phyloP scores from a whole-genome alignment of 1,140 invertebrate species.

The Drosophila novamexicana region DNA sequence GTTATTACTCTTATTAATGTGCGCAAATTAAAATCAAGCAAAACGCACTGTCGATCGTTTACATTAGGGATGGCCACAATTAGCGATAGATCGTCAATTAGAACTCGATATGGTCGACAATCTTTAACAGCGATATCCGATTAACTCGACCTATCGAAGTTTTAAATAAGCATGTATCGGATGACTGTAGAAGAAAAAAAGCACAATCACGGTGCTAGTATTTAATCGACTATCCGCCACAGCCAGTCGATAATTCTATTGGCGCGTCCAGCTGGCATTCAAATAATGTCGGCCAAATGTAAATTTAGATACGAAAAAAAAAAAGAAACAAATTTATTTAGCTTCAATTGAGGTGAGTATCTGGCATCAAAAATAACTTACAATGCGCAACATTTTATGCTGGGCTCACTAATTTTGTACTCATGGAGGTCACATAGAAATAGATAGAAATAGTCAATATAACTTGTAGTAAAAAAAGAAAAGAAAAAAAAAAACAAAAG shows the following conservation, averaged over 20 bases:
- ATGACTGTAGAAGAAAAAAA: not conserved
- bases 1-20: not conserved
- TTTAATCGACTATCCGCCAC: not conserved
- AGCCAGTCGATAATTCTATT: not conserved
- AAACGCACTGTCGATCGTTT: conserved; percentile 27
- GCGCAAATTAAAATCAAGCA: conserved; percentile 1
- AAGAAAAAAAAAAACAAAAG: not conserved
- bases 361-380: conserved; percentile 56
- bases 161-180: not conserved
- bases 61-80: conserved; percentile 6
- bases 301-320: conserved; percentile 53
- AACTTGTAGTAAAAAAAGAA: not conserved
- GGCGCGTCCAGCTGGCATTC: conserved; percentile 22
- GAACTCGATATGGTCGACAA: conserved; percentile 9
- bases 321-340: conserved; percentile 51
- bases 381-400: conserved; percentile 65
- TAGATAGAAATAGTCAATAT: conserved; percentile 20
- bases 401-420: conserved; percentile 68
- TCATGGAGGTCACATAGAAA: conserved; percentile 57
- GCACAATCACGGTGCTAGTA: not conserved
- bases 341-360: conserved; percentile 54
- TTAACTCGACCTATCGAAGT: not conserved
- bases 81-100: conserved; percentile 7
- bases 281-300: conserved; percentile 63
- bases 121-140: no score